These are phyloP conservation scores for Xiphias gladius DNA, from an alignment of 2,113 vertebrate genomes.

Conservation along the genomic window DNA sequence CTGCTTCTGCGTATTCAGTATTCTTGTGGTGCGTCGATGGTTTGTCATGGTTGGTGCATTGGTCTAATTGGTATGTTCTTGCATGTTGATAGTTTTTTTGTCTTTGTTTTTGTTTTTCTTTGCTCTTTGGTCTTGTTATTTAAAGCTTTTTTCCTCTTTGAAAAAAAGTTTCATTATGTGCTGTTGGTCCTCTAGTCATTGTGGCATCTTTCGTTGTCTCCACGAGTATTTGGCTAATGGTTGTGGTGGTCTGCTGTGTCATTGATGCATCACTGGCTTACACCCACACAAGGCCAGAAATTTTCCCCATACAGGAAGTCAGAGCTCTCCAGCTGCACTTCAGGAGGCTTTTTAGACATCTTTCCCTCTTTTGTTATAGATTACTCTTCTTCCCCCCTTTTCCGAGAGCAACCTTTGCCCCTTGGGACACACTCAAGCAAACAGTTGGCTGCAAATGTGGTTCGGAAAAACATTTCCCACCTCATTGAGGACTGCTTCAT, in stretches of 20 bases:
- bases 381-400: slow-evolving; percentile 32
- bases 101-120: background rate
- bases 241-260: slow-evolving; percentile 66
- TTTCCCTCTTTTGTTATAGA: slow-evolving; percentile 70
- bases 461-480: slow-evolving; percentile 72
- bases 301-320: slow-evolving; percentile 77
- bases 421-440: slow-evolving; percentile 56
- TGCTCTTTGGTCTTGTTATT: slow-evolving; percentile 33
- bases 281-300: slow-evolving; percentile 76
- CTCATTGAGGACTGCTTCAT: slow-evolving; percentile 62
- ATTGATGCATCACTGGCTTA: slow-evolving; percentile 68
- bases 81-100: slow-evolving; percentile 16
- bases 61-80: slow-evolving; percentile 43
- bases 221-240: slow-evolving; percentile 56
- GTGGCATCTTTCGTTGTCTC: slow-evolving; percentile 32
- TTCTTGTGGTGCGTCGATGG: slow-evolving; percentile 37
- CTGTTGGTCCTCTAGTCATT: slow-evolving; percentile 28
- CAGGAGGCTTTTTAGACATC: slow-evolving; percentile 60
- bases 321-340: slow-evolving; percentile 78
- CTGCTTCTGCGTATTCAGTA: slow-evolving; percentile 43
- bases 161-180: background rate
- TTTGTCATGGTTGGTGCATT: slow-evolving; percentile 66
- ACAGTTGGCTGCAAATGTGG: slow-evolving; percentile 63
- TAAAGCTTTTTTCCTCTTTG: slow-evolving; percentile 28
- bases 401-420: slow-evolving; percentile 48